These are phyloP conservation scores for Scartelaos histophorus DNA, from an alignment of 2,113 vertebrate species.

Conservation along the genomic window DNA sequence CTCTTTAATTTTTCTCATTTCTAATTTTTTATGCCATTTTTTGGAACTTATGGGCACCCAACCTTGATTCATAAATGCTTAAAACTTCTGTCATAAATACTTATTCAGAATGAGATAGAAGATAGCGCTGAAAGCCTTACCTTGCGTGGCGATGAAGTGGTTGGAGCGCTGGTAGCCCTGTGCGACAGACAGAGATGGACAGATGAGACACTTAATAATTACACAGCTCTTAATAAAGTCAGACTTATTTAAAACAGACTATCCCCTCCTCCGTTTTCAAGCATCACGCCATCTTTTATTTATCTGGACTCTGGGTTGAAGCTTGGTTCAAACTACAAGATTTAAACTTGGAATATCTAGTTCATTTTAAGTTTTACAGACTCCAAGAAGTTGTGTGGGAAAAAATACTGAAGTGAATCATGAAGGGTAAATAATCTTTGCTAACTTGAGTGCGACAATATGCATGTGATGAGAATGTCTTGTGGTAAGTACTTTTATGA, in stretches of 20 bases:
- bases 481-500: neutral
- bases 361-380: neutral
- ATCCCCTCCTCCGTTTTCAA: conserved; percentile 40
- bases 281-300: conserved; percentile 49
- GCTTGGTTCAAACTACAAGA: conserved; percentile 6
- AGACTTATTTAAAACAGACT: conserved; percentile 35
- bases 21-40: no score
- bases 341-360: neutral
- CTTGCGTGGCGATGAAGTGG: conserved; percentile 98
- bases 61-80: neutral
- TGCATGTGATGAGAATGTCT: neutral
- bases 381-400: neutral
- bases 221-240: conserved; percentile 28
- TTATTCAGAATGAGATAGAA: neutral
- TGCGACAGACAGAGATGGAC: conserved; percentile 56
- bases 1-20: no score
- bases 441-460: neutral
- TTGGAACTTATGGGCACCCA: no score
- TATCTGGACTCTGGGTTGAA: conserved; percentile 26
- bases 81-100: neutral
- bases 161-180: conserved; percentile 97
- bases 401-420: neutral
- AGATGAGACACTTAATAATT: conserved; percentile 40
- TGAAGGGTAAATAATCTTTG: neutral
- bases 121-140: conserved; percentile 71